Evolutionary conservation across 2,113 vertebrate species (phyloP).

Genomic region (Oryctolagus cuniculus): DNA sequence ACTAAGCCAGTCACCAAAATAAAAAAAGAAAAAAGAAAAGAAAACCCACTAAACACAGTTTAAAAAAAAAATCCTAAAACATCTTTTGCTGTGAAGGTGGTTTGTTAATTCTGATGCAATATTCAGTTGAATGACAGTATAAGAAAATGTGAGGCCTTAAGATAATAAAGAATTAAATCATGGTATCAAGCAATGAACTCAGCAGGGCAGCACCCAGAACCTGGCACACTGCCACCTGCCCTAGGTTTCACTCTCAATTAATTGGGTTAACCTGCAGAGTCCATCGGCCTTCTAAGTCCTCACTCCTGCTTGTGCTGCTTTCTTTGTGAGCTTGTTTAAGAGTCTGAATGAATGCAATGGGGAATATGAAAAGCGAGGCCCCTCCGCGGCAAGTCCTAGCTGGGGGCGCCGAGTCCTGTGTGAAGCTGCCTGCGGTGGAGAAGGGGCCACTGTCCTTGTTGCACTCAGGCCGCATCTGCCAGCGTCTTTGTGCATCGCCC

Average conservation of each 20-base stretch:
- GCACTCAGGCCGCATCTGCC: rapidly evolving
- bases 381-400: too few species aligned
- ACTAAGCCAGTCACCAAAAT: not conserved
- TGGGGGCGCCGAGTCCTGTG: not conserved
- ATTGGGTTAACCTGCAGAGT: not conserved
- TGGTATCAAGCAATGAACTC: not conserved
- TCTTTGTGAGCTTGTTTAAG: not conserved
- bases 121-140: not conserved
- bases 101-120: not conserved
- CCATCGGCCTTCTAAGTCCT: not conserved
- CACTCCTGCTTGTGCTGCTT: not conserved
- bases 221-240: not conserved
- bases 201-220: not conserved
- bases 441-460: not conserved
- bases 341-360: not conserved
- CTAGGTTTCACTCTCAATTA: not conserved
- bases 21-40: not conserved
- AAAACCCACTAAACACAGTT: not conserved
- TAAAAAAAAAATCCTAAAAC: not conserved
- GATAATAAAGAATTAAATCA: not conserved
- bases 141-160: not conserved
- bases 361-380: not conserved
- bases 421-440: not conserved
- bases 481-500: not conserved
- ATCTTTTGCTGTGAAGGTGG: not conserved